Conservation (phyloP, 37 sponge, comb jelly and placozoan species). For the Aphrocallistes beatrix region DNA sequence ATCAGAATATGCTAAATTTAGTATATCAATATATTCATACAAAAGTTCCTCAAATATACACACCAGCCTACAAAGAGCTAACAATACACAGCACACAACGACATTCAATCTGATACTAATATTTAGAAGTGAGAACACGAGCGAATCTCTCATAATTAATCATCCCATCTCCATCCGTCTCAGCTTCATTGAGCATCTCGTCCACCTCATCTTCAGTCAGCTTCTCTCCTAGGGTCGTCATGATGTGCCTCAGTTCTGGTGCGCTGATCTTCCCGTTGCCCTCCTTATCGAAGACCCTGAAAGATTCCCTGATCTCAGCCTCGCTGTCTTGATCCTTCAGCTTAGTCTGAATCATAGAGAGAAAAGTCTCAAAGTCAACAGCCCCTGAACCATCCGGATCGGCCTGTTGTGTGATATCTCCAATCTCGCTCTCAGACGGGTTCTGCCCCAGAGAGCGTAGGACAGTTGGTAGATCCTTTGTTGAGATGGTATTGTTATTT, state of each 20-base stretch:
- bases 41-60: not conserved
- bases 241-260: not conserved
- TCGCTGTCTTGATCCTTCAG: not conserved
- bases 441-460: not conserved
- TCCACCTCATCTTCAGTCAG: constrained; percentile 2
- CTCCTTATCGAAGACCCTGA: not conserved
- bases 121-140: not conserved
- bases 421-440: not conserved
- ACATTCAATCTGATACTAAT: too few species aligned
- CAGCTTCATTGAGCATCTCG: constrained; percentile 18
- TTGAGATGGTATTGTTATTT: not conserved
- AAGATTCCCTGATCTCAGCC: not conserved
- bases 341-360: constrained; percentile 7
- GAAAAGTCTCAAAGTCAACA: not conserved
- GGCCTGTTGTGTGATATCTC: not conserved
- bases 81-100: too few species aligned
- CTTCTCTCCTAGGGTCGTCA: constrained; percentile 10
- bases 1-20: not conserved
- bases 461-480: not conserved
- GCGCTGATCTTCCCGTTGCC: not conserved
- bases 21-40: not conserved
- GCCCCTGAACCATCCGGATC: not conserved
- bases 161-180: not conserved
- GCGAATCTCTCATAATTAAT: not conserved
- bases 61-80: not conserved